Evolutionary conservation across 2,113 vertebrate species (phyloP).

Genomic region (Cryptotis parvus): DNA sequence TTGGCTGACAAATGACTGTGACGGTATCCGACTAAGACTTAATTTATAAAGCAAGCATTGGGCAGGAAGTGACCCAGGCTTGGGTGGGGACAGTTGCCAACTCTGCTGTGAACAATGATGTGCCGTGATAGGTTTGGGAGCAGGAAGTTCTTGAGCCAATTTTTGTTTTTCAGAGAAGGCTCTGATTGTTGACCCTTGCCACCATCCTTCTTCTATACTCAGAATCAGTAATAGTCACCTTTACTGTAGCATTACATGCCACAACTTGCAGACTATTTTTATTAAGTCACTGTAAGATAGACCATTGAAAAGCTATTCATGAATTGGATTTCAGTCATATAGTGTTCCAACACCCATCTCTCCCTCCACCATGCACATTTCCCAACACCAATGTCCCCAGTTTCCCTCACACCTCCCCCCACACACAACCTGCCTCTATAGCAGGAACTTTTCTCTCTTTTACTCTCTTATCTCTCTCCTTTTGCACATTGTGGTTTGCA

Average conservation of each 20-base stretch:
- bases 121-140: neutral
- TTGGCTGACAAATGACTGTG: neutral
- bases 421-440: no score
- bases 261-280: constrained; percentile 40
- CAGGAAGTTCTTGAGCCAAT: neutral
- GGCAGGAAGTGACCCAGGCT: neutral
- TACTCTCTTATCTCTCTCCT: no score
- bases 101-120: neutral
- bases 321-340: no score
- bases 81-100: neutral
- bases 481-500: no score
- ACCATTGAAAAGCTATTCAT: no score
- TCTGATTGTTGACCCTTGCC: neutral
- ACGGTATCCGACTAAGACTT: neutral
- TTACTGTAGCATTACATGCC: neutral
- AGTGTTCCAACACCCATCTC: no score
- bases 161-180: neutral
- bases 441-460: no score
- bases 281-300: no score
- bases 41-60: neutral
- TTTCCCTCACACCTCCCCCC: no score
- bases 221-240: constrained; percentile 8
- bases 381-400: no score
- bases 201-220: constrained; percentile 8
- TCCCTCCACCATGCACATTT: no score